A percentile compares a stretch with the other conserved stretches of the same genome.
These are phyloP conservation scores for Fratercula arctica DNA, from an alignment of 2,797 vertebrate species.

Conservation along the genomic window DNA sequence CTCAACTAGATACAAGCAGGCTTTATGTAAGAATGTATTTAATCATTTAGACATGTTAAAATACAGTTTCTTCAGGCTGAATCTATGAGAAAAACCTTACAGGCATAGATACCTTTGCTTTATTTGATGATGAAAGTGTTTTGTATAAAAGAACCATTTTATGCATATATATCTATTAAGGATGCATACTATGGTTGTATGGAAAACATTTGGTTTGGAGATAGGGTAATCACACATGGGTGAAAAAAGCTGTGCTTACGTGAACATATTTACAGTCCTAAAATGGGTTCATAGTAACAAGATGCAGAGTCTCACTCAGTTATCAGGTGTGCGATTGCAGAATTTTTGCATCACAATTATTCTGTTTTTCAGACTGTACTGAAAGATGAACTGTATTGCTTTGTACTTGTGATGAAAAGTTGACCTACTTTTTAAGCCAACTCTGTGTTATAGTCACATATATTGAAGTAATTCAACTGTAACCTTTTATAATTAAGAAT, in stretches of 20 bases:
- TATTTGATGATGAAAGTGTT: not conserved
- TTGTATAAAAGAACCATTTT: not conserved
- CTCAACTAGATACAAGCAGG: not conserved
- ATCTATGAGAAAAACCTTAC: not conserved
- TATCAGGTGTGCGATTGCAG: not conserved
- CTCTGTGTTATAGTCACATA: conserved; percentile 47
- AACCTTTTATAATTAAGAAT: conserved; percentile 71
- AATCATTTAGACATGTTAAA: not conserved
- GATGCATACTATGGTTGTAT: not conserved
- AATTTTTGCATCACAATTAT: not conserved
- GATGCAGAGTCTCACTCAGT: not conserved
- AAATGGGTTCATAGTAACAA: not conserved
- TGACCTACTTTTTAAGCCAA: conserved; percentile 51
- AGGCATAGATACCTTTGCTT: not conserved
- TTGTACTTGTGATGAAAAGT: conserved; percentile 16
- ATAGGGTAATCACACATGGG: accelerated
- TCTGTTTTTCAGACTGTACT: not conserved
- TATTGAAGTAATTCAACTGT: conserved; percentile 60
- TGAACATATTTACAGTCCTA: not conserved
- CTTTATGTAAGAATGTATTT: not conserved
- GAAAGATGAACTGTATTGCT: not conserved
- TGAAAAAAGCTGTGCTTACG: not conserved
- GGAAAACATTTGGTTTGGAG: not conserved
- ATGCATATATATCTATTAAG: not conserved
- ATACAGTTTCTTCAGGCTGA: not conserved